Base-by-base conservation (phyloP, 2,888 invertebrate species). In the Pachliopta kotzebuea region DNA sequence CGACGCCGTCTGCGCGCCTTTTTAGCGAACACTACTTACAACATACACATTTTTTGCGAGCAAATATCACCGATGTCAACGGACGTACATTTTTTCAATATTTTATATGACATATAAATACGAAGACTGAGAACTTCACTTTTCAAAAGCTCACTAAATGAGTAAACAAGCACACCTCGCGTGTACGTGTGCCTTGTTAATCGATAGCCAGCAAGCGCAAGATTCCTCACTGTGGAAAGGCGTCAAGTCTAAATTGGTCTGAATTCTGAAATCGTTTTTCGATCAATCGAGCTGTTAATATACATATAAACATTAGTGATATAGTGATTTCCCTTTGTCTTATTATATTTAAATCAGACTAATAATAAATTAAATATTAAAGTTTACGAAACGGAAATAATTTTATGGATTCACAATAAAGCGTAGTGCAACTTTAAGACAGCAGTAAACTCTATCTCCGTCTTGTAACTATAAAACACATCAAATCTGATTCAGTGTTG, bases 1-100 rank as follows among this genome's bases (percentile, higher is more conserved):
- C 90, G 90, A 90, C 91, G 91, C 91, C 89, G 91, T 91, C 90
- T 91, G 87, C 84, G 83, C 86, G 86, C 90, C 90, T 88, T 88
- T 89, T 90, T 89, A 90, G 88, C 85, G 84, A 85, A 85, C 83
- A 82, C 82, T 76, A 80, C 85, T 86, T 85, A 88, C 84, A 86
- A 86, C 83, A 81, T 76, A 81, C 78, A 74, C 79, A 85, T 85
- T 88, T 90, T 90, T 90, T 85, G 85, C 85, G 80, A 84, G 80
- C 79, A 79, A 85, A 86, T 84, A 86, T 83, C 79, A 75, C 69
- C 73, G 83, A 85, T 83, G 87, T 86, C 88, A 87, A 86, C 80
- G 88, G 75, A 84, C 88, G 76, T 78, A 74, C 52, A 59, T 66
- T 67, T 69, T 71, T 70, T 71, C 67, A 66, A 67, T 68, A 67